These are phyloP conservation scores for Thereva nobilitata DNA, from an alignment of 2,888 invertebrate species.

Conservation along the genomic window DNA sequence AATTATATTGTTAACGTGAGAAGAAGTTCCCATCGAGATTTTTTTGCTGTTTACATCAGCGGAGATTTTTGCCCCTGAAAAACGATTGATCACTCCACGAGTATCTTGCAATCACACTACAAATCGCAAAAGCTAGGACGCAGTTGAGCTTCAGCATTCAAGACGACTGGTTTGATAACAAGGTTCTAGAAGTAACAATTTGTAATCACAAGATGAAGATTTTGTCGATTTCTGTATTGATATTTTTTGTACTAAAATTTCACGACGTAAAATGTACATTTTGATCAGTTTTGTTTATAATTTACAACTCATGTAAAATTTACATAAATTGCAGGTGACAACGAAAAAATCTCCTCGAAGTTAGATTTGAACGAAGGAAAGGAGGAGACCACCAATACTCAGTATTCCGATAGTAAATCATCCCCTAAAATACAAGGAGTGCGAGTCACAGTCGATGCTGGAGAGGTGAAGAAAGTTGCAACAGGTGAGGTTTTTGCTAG, in stretches of 20 bases:
- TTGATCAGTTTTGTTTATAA: too few species aligned
- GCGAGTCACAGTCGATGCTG: constrained; percentile 58
- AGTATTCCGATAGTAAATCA: constrained; percentile 26
- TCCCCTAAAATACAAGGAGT: constrained; percentile 58
- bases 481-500: constrained; percentile 47
- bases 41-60: neutral
- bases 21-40: constrained; percentile 29
- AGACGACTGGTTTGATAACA: constrained; percentile 3
- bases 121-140: neutral
- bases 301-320: too few species aligned
- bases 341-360: constrained; percentile 39
- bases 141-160: constrained; percentile 16
- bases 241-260: neutral
- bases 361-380: constrained; percentile 54
- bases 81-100: constrained; percentile 17
- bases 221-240: neutral
- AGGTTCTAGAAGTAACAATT: neutral
- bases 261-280: too few species aligned
- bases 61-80: constrained; percentile 15
- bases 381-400: constrained; percentile 40
- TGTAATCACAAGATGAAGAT: neutral
- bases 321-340: too few species aligned
- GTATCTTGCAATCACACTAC: constrained; percentile 2
- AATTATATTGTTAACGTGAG: constrained; percentile 25
- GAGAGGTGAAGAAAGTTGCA: constrained; percentile 52